phyloP scores from a whole-genome alignment of 2,113 vertebrate species.

The Micromys minutus region DNA sequence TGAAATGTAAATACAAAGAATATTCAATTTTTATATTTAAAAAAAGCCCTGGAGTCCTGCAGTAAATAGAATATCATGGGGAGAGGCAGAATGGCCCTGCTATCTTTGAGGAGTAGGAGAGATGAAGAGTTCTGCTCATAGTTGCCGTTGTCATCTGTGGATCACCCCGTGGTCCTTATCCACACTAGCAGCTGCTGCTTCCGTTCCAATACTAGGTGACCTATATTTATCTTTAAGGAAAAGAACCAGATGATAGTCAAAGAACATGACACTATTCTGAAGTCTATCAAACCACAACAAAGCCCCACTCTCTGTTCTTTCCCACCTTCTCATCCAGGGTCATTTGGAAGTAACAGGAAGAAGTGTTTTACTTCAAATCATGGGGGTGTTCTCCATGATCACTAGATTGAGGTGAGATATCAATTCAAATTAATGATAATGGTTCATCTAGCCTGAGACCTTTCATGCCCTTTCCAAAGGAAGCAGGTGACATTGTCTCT shows the following conservation, averaged over 20 bases:
- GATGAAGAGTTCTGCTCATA: not conserved
- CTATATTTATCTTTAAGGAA: slow-evolving; percentile 2
- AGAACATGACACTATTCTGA: not conserved
- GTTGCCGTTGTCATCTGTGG: no score
- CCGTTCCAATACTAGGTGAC: not conserved
- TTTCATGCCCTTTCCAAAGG: not conserved
- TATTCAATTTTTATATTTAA: no score
- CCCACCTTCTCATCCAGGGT: not conserved
- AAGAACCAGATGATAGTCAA: not conserved
- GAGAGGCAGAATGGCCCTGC: not conserved
- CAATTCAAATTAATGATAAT: no score
- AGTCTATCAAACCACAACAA: not conserved
- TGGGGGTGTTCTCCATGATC: not conserved
- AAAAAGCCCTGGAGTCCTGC: not conserved
- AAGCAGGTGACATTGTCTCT: not conserved
- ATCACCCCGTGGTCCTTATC: not conserved
- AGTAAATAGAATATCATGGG: not conserved
- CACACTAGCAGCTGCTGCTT: not conserved
- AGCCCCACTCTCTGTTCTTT: not conserved
- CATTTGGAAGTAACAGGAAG: not conserved
- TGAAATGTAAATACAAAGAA: no score
- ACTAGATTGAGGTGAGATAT: no score
- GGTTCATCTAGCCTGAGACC: fast-evolving
- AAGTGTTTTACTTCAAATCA: not conserved
- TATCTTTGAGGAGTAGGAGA: fast-evolving